phyloP scores from a whole-genome alignment of 2,888 invertebrate genomes.

The Operophtera brumata region DNA sequence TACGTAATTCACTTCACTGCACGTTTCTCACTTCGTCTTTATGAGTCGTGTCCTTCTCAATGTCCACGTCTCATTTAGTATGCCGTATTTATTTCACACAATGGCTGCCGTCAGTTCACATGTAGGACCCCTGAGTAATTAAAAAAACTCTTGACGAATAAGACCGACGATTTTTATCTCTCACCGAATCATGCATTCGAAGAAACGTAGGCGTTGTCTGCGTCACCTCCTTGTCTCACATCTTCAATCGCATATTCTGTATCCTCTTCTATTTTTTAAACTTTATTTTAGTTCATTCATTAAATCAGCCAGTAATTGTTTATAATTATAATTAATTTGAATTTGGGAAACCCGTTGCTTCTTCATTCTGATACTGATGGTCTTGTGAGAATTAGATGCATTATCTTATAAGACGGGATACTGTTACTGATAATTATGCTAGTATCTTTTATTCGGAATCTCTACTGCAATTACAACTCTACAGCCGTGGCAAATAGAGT shows the following conservation, averaged over 20 bases:
- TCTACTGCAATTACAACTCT: conserved; percentile 10
- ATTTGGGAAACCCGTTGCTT: conserved; percentile 59
- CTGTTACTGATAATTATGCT: conserved; percentile 21
- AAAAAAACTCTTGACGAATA: conserved; percentile 79
- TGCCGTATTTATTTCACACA: conserved; percentile 72
- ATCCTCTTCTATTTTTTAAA: conserved; percentile 56
- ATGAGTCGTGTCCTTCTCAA: conserved; percentile 50
- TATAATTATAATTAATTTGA: conserved; percentile 77
- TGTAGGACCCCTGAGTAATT: conserved; percentile 76
- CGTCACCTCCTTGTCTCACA: conserved; percentile 59
- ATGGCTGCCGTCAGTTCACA: conserved; percentile 75
- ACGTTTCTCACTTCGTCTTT: conserved; percentile 10
- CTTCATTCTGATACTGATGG: conserved; percentile 60
- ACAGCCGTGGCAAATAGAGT: neutral
- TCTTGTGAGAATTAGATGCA: conserved; percentile 69
- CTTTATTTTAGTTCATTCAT: conserved; percentile 63
- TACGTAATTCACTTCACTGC: neutral
- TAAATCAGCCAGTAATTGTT: conserved; percentile 73
- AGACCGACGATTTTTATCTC: conserved; percentile 79
- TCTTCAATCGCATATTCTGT: conserved; percentile 34
- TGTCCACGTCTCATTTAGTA: conserved; percentile 54
- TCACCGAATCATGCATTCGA: conserved; percentile 74
- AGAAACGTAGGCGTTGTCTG: conserved; percentile 75
- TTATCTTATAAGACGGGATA: conserved; percentile 49
- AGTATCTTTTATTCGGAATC: conserved; percentile 8